phyloP scores from a whole-genome alignment of 2,888 invertebrate species.

The Chloroclysta siterata region DNA sequence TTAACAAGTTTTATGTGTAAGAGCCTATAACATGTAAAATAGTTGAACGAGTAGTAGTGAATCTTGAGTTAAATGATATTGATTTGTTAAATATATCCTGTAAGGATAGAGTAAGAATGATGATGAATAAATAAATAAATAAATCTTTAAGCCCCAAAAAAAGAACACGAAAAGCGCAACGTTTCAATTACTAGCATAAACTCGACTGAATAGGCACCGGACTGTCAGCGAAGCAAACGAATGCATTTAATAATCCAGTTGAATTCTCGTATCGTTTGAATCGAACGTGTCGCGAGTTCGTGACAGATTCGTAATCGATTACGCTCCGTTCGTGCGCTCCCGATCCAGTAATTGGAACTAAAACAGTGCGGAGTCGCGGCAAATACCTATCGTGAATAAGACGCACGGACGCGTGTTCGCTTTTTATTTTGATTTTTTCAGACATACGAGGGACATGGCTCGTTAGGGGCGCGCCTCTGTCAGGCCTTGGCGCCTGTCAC shows the following conservation, averaged over 20 bases:
- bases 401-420: constrained; percentile 37
- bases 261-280: constrained; percentile 57
- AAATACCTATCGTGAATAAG: constrained; percentile 60
- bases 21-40: too few relatives aligned
- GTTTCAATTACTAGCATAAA: constrained; percentile 5
- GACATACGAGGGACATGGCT: constrained; percentile 51
- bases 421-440: constrained; percentile 43
- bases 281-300: constrained; percentile 57
- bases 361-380: constrained; percentile 53
- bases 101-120: too few relatives aligned
- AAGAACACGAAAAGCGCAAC: neutral
- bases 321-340: constrained; percentile 65
- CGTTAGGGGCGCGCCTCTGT: constrained; percentile 61
- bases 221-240: constrained; percentile 28
- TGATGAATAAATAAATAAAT: too few relatives aligned
- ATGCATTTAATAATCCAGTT: constrained; percentile 49
- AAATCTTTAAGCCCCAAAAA: too few relatives aligned
- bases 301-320: constrained; percentile 65
- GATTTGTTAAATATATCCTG: too few relatives aligned
- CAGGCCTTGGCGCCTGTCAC: constrained; percentile 56
- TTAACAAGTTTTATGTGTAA: too few relatives aligned
- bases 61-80: too few relatives aligned
- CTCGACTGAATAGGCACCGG: constrained; percentile 7
- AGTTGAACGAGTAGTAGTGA: too few relatives aligned
- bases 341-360: constrained; percentile 74